Percentiles rank a stretch among this genome's conserved stretches.
Evolutionary conservation across 2,113 vertebrate species (phyloP).

Genomic region (Damaliscus lunatus): DNA sequence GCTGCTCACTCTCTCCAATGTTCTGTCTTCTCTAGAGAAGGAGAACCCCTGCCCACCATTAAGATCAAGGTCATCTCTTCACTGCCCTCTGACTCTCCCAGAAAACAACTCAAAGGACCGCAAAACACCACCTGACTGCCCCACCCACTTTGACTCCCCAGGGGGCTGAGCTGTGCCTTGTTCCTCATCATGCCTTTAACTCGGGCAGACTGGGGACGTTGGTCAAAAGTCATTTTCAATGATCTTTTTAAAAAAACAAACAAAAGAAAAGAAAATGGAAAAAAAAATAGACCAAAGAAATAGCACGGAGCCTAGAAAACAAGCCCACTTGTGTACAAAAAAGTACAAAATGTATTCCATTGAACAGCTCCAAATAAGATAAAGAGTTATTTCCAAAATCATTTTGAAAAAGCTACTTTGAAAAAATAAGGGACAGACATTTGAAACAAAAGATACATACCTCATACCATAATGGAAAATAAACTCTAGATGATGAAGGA

Average conservation of each 20-base stretch:
- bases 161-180: not conserved
- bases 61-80: not conserved
- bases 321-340: not conserved
- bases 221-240: not conserved
- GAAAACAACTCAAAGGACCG: not conserved
- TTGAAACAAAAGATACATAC: slow-evolving; percentile 25
- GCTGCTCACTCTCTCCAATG: not conserved
- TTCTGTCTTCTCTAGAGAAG: not conserved
- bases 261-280: not conserved
- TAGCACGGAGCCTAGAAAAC: not conserved
- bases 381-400: slow-evolving; percentile 1
- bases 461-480: not conserved
- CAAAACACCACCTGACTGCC: not conserved
- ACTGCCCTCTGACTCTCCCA: not conserved
- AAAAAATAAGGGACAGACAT: not conserved
- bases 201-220: not conserved
- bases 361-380: not conserved
- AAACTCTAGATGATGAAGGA: not conserved
- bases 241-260: not conserved
- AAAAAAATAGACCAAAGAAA: not conserved
- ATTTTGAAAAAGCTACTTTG: slow-evolving; percentile 12
- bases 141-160: not conserved
- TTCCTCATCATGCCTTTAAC: not conserved
- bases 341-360: not conserved
- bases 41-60: not conserved